phyloP scores from a whole-genome alignment of 2,888 invertebrate genomes.

The Tetragnatha montana region DNA sequence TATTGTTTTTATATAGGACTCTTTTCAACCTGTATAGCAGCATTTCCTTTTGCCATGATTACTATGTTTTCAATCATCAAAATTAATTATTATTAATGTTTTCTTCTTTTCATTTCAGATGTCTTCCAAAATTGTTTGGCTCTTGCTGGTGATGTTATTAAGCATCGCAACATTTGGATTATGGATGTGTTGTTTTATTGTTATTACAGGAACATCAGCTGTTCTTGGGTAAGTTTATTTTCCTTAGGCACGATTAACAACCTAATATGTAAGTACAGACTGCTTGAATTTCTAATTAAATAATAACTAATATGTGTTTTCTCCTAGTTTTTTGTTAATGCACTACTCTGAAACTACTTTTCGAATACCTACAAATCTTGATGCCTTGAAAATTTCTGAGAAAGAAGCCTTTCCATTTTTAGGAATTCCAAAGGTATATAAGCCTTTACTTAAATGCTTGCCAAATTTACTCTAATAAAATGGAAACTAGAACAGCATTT shows the following conservation, averaged over 20 bases:
- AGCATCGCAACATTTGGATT: slow-evolving; percentile 67
- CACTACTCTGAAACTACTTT: slow-evolving; percentile 26
- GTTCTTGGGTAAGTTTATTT: slow-evolving; percentile 35
- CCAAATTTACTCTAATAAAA: too few relatives aligned
- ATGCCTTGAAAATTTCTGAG: slow-evolving; percentile 19
- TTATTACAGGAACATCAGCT: slow-evolving; percentile 11
- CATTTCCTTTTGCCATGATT: too few relatives aligned
- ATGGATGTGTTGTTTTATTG: slow-evolving; percentile 53
- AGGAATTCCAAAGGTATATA: slow-evolving; percentile 50
- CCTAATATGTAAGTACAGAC: too few relatives aligned
- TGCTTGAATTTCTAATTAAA: too few relatives aligned
- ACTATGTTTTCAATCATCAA: not conserved
- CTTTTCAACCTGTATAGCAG: too few relatives aligned
- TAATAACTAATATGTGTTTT: not conserved
- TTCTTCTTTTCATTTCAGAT: slow-evolving; percentile 45
- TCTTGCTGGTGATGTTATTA: slow-evolving; percentile 48
- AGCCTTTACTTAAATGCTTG: too few relatives aligned
- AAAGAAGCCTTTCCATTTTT: slow-evolving; percentile 18
- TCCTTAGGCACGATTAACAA: too few relatives aligned
- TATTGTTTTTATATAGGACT: too few relatives aligned
- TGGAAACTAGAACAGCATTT: too few relatives aligned
- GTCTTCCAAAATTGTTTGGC: slow-evolving; percentile 66
- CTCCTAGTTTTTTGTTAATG: slow-evolving; percentile 16
- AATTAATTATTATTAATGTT: not conserved
- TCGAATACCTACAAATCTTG: slow-evolving; percentile 18